Conservation (phyloP, 1,140 invertebrate species). For the Lordiphosa stackelbergi region DNA sequence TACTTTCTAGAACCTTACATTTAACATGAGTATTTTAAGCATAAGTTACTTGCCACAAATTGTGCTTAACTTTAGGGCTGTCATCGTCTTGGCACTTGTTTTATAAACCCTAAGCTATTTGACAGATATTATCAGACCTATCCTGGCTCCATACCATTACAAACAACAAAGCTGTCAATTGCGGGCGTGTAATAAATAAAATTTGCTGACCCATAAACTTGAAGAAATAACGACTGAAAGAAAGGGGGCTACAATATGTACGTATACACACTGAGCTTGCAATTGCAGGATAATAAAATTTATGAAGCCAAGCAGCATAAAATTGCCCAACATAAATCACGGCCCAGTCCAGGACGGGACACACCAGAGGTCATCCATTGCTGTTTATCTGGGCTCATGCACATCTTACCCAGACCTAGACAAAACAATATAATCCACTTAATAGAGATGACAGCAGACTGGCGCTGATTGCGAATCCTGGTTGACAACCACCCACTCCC, state of each 20-base stretch:
- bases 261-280: conserved; percentile 32
- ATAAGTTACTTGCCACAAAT: conserved; percentile 10
- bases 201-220: conserved; percentile 67
- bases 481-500: conserved; percentile 14
- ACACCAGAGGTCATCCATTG: conserved; percentile 34
- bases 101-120: conserved; percentile 38
- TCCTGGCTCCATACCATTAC: conserved; percentile 12
- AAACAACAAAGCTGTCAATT: conserved; percentile 63
- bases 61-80: neutral
- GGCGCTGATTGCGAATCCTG: conserved; percentile 46
- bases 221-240: conserved; percentile 18
- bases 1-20: too few species aligned
- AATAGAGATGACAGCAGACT: conserved; percentile 59
- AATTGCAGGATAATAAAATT: conserved; percentile 73
- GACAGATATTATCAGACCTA: conserved; percentile 43
- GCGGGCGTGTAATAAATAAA: conserved; percentile 65
- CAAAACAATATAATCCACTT: conserved; percentile 71
- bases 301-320: conserved; percentile 64
- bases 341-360: conserved; percentile 25
- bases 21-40: neutral
- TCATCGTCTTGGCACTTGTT: conserved; percentile 11
- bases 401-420: conserved; percentile 8
- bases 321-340: conserved; percentile 70
- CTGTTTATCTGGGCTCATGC: neutral
- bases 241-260: neutral